A percentile compares a stretch with the other conserved stretches of the same genome.
Conservation (phyloP, 92 coral and sea anemone genomes). For the Micromussa lordhowensis region DNA sequence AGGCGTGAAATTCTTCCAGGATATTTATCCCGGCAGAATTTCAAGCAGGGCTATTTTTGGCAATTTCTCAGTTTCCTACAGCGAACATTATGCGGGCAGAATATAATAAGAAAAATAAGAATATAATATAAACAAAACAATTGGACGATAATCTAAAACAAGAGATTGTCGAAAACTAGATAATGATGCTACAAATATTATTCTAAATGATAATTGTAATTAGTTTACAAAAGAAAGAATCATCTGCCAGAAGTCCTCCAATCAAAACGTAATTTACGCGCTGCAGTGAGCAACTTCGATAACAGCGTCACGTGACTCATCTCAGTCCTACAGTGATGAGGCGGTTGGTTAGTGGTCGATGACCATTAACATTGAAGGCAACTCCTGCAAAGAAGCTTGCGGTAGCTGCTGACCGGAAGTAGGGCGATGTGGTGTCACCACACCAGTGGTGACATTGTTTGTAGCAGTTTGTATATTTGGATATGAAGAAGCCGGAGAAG, state of each 20-base stretch:
- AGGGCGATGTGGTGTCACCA: neutral
- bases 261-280: neutral
- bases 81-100: neutral
- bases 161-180: no score
- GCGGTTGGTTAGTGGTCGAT: neutral
- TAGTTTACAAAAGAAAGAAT: neutral
- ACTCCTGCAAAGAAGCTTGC: neutral
- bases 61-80: neutral
- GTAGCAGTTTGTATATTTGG: constrained; percentile 46
- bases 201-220: neutral
- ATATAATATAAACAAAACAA: neutral
- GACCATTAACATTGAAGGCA: constrained; percentile 63
- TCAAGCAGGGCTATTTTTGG: no score
- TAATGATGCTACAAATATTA: neutral
- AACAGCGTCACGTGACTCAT: neutral
- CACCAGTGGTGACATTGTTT: constrained; percentile 40
- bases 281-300: neutral
- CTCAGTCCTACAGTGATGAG: constrained; percentile 43
- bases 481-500: constrained; percentile 53
- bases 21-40: no score
- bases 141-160: neutral
- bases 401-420: constrained; percentile 56
- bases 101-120: no score
- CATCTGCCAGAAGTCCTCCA: neutral
- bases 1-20: no score